Base-by-base conservation (phyloP, 1,140 invertebrate species). In the Calosoma granatense region DNA sequence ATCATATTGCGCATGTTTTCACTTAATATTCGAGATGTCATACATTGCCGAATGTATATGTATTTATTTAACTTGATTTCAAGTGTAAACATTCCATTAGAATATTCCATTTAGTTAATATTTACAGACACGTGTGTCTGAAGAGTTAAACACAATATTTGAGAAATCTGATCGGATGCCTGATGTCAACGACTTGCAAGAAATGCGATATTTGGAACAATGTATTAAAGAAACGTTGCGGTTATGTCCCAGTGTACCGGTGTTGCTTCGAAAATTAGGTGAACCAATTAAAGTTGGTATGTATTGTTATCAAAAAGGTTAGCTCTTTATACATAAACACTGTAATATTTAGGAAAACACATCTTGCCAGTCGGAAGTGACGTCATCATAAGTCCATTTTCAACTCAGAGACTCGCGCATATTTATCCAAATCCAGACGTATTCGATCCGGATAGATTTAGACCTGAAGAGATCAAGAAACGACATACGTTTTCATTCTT, bases 391-490 rank as follows among this genome's bases (percentile, higher is more conserved):
- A 64, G 70, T 0, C 74, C 76, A 1, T 82, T 79, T 58, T 69
- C 74, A 36, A 80, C 87, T n/a, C 88, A 92, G 63, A 73, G 83
- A 2, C 70, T 86, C 54, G 66, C 77, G 0, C 69, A 81, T 47
- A 74, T 79, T 53, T 92, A 80, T 67, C 77, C 83, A 2, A 77
- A 91, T 61, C 87, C 89, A 1, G 77, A 87, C 51, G 72, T 70
- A 22, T 91, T 87, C 61, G 75, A 85, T 64, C 88, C 88, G 0
- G 84, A 88, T 54, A 71, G 87, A 30, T 91, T 90, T 65, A 69
- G 76, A 2, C 67, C 76, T 1, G 76, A 81, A 57, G 76, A 79
- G 36, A 65, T 72, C 0, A 67, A 72, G 55, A 68, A 78, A 56
- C 72, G 81, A 41, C 73, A 83, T 69, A 79, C 81, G 0, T 84